Percentiles rank a stretch among this genome's conserved stretches.
phyloP scores from a whole-genome alignment of 2,113 vertebrate genomes.

The Dipodomys ordii region DNA sequence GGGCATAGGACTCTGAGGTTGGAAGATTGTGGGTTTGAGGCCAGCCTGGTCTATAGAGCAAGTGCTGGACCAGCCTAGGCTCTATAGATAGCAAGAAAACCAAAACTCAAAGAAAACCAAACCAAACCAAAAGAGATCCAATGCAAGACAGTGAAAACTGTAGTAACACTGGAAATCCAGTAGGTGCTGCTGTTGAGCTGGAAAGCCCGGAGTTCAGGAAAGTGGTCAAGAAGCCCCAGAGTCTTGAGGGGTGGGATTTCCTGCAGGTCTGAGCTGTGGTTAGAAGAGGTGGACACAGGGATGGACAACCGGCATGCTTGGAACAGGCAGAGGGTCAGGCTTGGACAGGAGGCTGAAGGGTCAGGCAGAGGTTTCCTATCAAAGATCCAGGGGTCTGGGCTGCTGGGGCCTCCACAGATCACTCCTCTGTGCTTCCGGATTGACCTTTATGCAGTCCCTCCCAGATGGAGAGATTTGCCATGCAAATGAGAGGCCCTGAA shows the following conservation, averaged over 20 bases:
- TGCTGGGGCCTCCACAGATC: neutral
- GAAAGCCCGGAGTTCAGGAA: neutral
- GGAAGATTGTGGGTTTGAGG: neutral
- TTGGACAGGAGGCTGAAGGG: neutral
- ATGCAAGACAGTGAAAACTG: neutral
- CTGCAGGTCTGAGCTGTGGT: fast-evolving
- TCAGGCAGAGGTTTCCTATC: neutral
- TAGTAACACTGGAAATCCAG: neutral
- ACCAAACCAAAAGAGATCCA: neutral
- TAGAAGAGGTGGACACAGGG: neutral
- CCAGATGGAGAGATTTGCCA: neutral
- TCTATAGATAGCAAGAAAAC: neutral
- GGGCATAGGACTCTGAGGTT: neutral
- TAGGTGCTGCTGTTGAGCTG: neutral
- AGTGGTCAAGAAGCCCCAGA: neutral
- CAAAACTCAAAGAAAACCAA: neutral
- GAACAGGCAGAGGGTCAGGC: neutral
- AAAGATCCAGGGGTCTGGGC: neutral
- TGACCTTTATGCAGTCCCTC: neutral
- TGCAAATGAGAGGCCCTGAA: neutral
- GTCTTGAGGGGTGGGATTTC: neutral
- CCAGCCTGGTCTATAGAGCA: neutral
- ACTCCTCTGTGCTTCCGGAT: neutral
- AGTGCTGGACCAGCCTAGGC: neutral
- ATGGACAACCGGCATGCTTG: neutral